Evolutionary conservation across 2,113 vertebrate genomes (phyloP), one percentile per base, ranked within the genome.

Genomic region (Phocoena phocoena): DNA sequence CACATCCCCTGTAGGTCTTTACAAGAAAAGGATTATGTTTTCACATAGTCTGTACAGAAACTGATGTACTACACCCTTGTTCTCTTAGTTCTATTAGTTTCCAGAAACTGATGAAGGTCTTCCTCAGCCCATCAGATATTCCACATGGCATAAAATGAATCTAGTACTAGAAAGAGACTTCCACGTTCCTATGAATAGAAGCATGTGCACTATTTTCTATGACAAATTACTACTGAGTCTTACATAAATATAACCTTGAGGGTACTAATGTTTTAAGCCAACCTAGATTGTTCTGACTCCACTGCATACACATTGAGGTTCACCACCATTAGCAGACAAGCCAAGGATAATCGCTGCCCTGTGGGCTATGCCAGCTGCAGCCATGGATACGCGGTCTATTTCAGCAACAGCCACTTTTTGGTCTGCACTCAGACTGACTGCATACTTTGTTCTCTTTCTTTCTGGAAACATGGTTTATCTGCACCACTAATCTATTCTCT

Each of bases 161-260:
- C 67, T 41, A 36, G 8, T 23, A 31, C 76, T 58, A 14, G 70
- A 73, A 86, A 96, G 77, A 89, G 38, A 77, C 36, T 17, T 76
- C 13, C n/a, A 6, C 21, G 74, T 50, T 83, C 81, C n/a, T 58
- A 15, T 12, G 47, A 93, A 50, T 8, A 77, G 50, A 96, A 93
- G 88, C 13, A 73, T 44, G 31, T n/a, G 15, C 11, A 6, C n/a
- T 38, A 18, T 67, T 96, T 96, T 90, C 93, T 53, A 36, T 60
- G 92, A 90, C 63, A 98, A 97, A 90, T 97, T 73, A 95, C 87
- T 68, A 70, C n/a, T 12, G 86, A 92, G 41, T 63, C 65, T 95
- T 93, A 58, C 13, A 60, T 96, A 94, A 92, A 97, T 65, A 77
- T 1, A 70, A 68, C 33, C 13, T 67, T 58, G 31, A 95, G 83